Percentiles rank a stretch among this genome's conserved stretches.
phyloP scores from a whole-genome alignment of 37 sponge, comb jelly and placozoan genomes.

The Axinella damicornis region DNA sequence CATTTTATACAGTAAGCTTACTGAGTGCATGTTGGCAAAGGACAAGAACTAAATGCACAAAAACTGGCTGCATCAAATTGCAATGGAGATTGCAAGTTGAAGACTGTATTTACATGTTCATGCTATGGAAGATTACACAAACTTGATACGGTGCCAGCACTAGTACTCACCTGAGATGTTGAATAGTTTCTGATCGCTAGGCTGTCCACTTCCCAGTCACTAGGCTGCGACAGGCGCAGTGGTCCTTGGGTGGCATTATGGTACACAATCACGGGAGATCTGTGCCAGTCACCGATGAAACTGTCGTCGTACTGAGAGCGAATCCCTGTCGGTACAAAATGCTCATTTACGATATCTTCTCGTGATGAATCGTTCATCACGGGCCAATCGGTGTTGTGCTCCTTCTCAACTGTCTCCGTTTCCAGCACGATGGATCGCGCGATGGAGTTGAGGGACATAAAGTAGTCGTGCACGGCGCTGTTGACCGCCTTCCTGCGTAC shows the following conservation, averaged over 20 bases:
- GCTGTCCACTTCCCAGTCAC: background rate
- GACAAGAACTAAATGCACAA: no score
- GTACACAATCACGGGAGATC: no score
- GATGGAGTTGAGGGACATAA: conserved; percentile 68
- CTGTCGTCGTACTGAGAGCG: conserved; percentile 41
- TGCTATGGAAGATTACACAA: no score
- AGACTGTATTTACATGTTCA: no score
- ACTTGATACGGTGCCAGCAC: no score
- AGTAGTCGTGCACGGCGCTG: conserved; percentile 57
- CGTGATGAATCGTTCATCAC: conserved; percentile 36
- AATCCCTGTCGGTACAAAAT: conserved; percentile 66
- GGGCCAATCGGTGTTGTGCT: conserved; percentile 60
- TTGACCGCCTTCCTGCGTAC: conserved; percentile 34
- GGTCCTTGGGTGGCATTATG: background rate
- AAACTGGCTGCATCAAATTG: no score
- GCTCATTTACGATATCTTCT: conserved; percentile 72
- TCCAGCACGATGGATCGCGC: conserved; percentile 77
- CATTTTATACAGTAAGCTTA: no score
- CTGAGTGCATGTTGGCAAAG: no score
- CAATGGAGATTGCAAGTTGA: no score
- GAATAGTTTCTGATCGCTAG: no score
- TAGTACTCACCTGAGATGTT: no score
- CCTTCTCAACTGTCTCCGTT: conserved; percentile 66
- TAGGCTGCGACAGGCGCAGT: conserved; percentile 15
- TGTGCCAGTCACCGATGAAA: conserved; percentile 8